Conservation (phyloP, 2,888 invertebrate species). For the Drosophila monieri region DNA sequence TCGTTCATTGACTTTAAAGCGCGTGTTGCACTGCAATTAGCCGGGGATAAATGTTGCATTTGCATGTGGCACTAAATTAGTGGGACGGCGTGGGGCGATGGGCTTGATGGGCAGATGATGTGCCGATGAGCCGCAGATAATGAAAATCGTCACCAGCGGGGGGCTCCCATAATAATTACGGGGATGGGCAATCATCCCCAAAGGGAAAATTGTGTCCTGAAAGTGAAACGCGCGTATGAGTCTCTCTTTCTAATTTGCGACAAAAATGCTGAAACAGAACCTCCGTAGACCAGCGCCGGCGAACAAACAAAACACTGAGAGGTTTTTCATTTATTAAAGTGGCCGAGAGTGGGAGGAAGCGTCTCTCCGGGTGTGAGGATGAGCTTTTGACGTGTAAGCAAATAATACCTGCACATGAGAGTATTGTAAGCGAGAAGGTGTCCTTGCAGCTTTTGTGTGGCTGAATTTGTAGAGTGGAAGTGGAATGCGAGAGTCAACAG, state of each 20-base stretch:
- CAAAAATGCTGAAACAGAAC: conserved; percentile 15
- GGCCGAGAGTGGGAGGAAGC: conserved; percentile 42
- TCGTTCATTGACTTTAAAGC: conserved; percentile 78
- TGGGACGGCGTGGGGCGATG: neutral
- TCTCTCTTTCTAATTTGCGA: conserved; percentile 20
- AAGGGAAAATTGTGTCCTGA: conserved; percentile 15
- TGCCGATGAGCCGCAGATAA: conserved; percentile 30
- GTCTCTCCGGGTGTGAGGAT: neutral
- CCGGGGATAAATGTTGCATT: conserved; percentile 61
- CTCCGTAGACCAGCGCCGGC: conserved; percentile 3
- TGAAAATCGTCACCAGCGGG: conserved; percentile 31
- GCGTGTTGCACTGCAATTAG: conserved; percentile 75
- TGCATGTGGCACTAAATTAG: conserved; percentile 70
- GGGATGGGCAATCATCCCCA: conserved; percentile 4
- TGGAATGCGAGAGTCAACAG: conserved; percentile 20
- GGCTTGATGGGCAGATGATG: neutral
- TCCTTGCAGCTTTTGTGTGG: conserved; percentile 26
- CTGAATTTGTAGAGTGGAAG: conserved; percentile 25
- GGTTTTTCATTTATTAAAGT: conserved; percentile 79
- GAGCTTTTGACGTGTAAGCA: conserved; percentile 38
- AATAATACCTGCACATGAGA: conserved; percentile 43
- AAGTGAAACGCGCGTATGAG: conserved; percentile 27
- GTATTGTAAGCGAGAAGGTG: neutral
- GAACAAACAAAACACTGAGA: conserved; percentile 58
- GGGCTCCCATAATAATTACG: conserved; percentile 29